A percentile compares a stretch with the other conserved stretches of the same genome.
Conservation (phyloP, 37 sponge, comb jelly and placozoan genomes). For the Cladorhizidae sp. region DNA sequence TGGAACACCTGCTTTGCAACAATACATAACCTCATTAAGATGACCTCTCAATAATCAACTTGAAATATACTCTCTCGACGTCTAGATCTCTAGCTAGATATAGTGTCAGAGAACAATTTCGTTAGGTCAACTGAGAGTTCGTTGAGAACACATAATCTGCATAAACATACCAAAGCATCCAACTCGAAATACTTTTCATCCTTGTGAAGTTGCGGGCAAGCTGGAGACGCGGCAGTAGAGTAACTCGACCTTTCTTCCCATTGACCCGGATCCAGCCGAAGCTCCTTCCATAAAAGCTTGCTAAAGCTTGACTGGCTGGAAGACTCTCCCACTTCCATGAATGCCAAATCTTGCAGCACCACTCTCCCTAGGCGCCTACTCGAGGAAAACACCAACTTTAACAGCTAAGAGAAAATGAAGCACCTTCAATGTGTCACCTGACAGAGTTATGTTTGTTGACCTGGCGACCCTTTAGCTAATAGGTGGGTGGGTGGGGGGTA, state of each 20-base stretch:
- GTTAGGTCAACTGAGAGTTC: too few relatives aligned
- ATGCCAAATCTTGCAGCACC: not conserved
- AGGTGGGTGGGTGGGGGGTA: not conserved
- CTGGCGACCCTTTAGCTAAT: not conserved
- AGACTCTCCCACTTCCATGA: not conserved
- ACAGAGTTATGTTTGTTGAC: not conserved
- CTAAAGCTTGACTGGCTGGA: not conserved
- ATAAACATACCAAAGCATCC: slow-evolving; percentile 47
- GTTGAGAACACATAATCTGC: too few relatives aligned
- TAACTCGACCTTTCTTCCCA: slow-evolving; percentile 28
- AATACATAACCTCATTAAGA: too few relatives aligned
- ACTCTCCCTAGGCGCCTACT: too few relatives aligned
- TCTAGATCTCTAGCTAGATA: too few relatives aligned
- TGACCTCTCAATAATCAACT: too few relatives aligned
- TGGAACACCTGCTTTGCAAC: too few relatives aligned
- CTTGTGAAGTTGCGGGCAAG: not conserved
- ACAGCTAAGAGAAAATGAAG: too few relatives aligned
- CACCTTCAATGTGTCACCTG: too few relatives aligned
- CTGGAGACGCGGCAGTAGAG: not conserved
- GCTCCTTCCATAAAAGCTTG: slow-evolving; percentile 9
- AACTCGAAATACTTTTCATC: slow-evolving; percentile 29
- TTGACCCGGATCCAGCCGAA: slow-evolving; percentile 41
- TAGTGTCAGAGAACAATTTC: too few relatives aligned
- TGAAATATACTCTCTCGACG: too few relatives aligned
- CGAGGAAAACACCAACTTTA: too few relatives aligned